phyloP scores from a whole-genome alignment of 2,113 vertebrate species.

The Pteruthius melanotis region DNA sequence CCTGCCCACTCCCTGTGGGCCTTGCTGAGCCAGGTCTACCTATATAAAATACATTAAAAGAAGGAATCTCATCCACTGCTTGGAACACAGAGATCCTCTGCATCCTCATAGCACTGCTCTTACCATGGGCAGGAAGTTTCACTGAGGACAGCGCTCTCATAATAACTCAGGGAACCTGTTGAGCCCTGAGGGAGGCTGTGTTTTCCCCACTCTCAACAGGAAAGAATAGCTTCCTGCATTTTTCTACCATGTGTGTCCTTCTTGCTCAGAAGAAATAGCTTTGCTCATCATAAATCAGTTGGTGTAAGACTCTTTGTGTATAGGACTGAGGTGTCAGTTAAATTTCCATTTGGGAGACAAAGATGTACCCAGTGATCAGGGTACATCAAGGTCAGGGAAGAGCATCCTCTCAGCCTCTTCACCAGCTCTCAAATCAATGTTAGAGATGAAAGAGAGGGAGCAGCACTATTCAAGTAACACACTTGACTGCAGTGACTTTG shows the following conservation, averaged over 20 bases:
- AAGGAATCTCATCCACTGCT: background rate
- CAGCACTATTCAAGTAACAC: background rate
- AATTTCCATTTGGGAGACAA: background rate
- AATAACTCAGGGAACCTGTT: background rate
- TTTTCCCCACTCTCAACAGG: background rate
- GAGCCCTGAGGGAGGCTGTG: background rate
- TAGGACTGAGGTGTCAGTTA: background rate
- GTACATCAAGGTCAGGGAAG: background rate
- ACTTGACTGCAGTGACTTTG: background rate
- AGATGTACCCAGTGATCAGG: background rate
- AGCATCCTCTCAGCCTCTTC: background rate
- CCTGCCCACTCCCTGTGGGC: background rate
- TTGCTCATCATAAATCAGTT: background rate
- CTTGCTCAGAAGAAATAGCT: background rate
- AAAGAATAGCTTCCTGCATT: background rate
- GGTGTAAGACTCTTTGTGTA: background rate
- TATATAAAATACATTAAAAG: background rate
- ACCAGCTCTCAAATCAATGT: background rate
- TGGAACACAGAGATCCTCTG: background rate
- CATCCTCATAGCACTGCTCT: background rate
- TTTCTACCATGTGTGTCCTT: background rate
- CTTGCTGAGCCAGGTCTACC: background rate
- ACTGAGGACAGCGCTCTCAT: background rate
- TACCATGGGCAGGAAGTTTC: background rate
- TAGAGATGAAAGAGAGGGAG: background rate